These are phyloP conservation scores for Cosmorhoe ocellata DNA, from an alignment of 2,888 invertebrate genomes.

Conservation along the genomic window DNA sequence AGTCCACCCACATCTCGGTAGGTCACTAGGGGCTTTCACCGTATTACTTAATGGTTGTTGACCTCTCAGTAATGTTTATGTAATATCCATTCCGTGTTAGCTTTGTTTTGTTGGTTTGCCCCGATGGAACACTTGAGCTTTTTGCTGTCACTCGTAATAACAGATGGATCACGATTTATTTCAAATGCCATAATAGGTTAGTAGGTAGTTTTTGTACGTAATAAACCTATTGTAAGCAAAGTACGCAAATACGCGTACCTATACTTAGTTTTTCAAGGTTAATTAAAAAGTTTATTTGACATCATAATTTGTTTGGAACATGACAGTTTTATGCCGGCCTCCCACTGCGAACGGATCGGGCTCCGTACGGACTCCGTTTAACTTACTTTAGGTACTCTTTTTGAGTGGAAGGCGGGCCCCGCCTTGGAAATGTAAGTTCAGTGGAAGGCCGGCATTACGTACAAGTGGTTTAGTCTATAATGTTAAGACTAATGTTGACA, in stretches of 20 bases:
- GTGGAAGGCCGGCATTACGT: no score
- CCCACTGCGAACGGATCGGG: no score
- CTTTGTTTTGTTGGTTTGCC: slow-evolving; percentile 34
- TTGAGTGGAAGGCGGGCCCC: no score
- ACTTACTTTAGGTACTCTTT: no score
- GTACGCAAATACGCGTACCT: not conserved
- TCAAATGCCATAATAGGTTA: not conserved
- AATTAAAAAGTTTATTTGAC: no score
- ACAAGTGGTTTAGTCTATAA: no score
- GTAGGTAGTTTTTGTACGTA: not conserved
- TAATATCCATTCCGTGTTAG: slow-evolving; percentile 40
- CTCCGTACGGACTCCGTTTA: no score
- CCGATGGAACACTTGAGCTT: slow-evolving; percentile 23
- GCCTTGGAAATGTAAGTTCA: no score
- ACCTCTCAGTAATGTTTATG: slow-evolving; percentile 52
- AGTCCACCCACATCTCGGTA: slow-evolving; percentile 58
- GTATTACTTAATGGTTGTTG: slow-evolving; percentile 62
- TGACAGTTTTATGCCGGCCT: no score
- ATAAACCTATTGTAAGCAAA: not conserved
- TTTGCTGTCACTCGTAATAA: slow-evolving; percentile 1
- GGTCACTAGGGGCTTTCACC: slow-evolving; percentile 64
- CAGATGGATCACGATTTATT: not conserved
- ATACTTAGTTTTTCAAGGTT: no score
- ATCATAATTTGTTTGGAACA: no score
- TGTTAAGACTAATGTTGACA: not conserved